Conservation (phyloP, 2,113 vertebrate genomes). For the Pipa parva region DNA sequence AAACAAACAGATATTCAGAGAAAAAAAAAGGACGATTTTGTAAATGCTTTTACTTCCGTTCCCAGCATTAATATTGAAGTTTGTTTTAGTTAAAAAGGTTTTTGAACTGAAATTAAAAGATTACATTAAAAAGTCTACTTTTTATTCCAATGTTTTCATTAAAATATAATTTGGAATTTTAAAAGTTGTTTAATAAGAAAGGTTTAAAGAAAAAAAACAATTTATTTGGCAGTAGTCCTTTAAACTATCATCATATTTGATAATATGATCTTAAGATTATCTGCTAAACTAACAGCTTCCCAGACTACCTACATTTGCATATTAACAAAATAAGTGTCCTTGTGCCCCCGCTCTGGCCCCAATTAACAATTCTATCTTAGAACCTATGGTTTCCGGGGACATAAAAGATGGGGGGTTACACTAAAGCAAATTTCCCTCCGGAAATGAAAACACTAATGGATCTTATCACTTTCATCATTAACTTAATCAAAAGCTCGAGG, state of each 20-base stretch:
- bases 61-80: no score
- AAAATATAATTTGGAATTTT: no score
- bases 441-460: slow-evolving; percentile 68
- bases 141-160: no score
- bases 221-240: no score
- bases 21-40: no score
- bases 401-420: slow-evolving; percentile 36
- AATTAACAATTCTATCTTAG: slow-evolving; percentile 54
- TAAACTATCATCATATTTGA: not conserved
- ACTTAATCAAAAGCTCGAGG: slow-evolving; percentile 70
- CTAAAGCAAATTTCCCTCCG: slow-evolving; percentile 62
- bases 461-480: slow-evolving; percentile 78
- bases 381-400: slow-evolving; percentile 52
- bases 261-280: slow-evolving; percentile 47
- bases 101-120: no score
- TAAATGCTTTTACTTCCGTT: no score
- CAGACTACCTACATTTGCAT: slow-evolving; percentile 56
- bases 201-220: no score
- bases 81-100: no score
- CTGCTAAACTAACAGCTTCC: slow-evolving; percentile 51
- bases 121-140: no score
- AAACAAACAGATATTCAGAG: no score
- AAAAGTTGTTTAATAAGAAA: no score
- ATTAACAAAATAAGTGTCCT: slow-evolving; percentile 61
- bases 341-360: slow-evolving; percentile 47